Evolutionary conservation across 1,140 invertebrate species (phyloP), one percentile per base, ranked within the genome.

Genomic region (Megalopta genalis): DNA sequence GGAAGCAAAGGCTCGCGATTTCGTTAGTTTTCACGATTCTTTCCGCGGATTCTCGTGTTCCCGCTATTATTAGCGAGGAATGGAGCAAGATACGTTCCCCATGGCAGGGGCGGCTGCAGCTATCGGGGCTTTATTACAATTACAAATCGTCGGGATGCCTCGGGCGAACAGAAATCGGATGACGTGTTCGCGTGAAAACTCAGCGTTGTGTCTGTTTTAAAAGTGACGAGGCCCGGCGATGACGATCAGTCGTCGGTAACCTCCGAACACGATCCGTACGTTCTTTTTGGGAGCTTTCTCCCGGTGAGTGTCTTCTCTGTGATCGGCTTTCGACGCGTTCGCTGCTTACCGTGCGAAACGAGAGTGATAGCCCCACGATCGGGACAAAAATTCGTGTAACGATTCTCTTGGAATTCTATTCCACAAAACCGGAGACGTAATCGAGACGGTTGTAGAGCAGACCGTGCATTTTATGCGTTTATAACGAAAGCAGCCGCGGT

Each of bases 111-210:
- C 59, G 25, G 21, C 8, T 14, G 32, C 5, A 6, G 7, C 59
- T 27, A 21, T 54, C 62, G 32, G 37, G 2, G 8, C 2, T 52
- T 72, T 59, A 72, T 72, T 27, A 52, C 8, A 25, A 77, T 77
- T 54, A 68, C 27, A 39, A 77, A 77, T 71, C n/a, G 46, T 6
- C 10, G 18, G 6, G 46, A 10, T 18, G 76, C 18, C 27, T 18
- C 46, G 46, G 12, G 60, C 21, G 32, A 21, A 25, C n/a, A 37
- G 21, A 23, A 32, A 60, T 32, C 39, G 16, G 60, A 63, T 67
- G 75, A 62, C 32, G n/a, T 21, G 46, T 27, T 9, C 54, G 54
- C 32, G 65, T 8, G 72, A 60, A 57, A 57, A 18, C 54, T n/a
- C 21, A 16, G 25, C 23, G 25, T 27, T 32, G 46, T 37, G 6